Conservation (phyloP, 1,140 invertebrate genomes). For the Forficula auricularia region DNA sequence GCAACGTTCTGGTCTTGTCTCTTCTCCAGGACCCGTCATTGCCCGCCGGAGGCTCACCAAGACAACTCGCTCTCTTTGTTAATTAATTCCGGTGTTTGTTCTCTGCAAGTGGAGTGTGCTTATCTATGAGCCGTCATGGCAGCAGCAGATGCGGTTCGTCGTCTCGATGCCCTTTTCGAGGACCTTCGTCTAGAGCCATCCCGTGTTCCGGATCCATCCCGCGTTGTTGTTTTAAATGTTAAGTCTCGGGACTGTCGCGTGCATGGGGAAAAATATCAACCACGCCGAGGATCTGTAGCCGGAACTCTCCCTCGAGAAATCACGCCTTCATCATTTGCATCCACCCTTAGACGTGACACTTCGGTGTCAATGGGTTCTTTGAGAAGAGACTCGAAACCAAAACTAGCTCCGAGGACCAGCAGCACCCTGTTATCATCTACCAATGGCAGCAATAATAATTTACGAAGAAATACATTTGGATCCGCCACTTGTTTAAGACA, state of each 20-base stretch:
- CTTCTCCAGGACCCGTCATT: no score
- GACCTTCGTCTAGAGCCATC: conserved; percentile 36
- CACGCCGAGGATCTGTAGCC: conserved; percentile 36
- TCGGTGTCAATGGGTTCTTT: neutral
- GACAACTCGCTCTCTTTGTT: no score
- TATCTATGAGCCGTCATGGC: neutral
- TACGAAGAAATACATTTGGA: no score
- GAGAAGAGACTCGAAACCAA: neutral
- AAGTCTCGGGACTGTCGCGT: conserved; percentile 41
- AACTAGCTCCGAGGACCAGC: no score
- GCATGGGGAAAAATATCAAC: conserved; percentile 38
- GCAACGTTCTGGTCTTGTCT: no score
- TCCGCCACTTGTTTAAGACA: no score
- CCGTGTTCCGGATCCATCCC: no score
- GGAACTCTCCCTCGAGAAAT: conserved; percentile 15
- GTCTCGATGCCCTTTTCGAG: conserved; percentile 49
- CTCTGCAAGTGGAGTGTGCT: no score
- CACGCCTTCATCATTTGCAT: conserved; percentile 43
- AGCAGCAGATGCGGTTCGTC: conserved; percentile 40
- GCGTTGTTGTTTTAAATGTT: conserved; percentile 17
- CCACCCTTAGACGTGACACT: conserved; percentile 25
- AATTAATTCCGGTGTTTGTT: no score
- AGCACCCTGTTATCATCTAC: no score
- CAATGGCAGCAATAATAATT: no score
- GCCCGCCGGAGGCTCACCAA: no score